Evolutionary conservation across 2,113 vertebrate genomes (phyloP).

Genomic region (Balaeniceps rex): DNA sequence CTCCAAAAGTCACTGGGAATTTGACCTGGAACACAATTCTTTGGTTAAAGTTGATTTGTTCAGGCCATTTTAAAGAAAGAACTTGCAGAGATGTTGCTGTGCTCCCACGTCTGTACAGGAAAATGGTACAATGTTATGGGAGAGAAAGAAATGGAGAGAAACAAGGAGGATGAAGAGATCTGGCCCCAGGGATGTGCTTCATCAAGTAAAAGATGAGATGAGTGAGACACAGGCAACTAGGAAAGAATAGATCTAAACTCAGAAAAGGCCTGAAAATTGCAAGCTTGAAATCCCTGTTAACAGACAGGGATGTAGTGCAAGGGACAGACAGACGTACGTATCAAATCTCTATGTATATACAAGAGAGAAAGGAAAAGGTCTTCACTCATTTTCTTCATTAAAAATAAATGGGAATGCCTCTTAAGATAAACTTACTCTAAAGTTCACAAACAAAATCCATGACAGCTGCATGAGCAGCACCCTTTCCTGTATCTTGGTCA

Average conservation of each 20-base stretch:
- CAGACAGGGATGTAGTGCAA: not conserved
- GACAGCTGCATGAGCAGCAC: not conserved
- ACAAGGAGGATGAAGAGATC: not conserved
- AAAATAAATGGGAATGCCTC: not conserved
- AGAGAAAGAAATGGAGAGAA: not conserved
- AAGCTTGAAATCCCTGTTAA: not conserved
- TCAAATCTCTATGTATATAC: not conserved
- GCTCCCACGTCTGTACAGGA: accelerated
- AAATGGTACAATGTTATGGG: not conserved
- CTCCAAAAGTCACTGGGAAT: not conserved
- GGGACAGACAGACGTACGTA: not conserved
- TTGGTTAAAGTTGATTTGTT: not conserved
- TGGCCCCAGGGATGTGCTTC: not conserved
- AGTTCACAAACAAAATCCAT: not conserved
- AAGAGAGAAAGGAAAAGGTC: not conserved
- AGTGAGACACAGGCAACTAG: not conserved
- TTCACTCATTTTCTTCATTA: not conserved
- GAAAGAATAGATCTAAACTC: not conserved
- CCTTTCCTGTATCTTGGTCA: not conserved
- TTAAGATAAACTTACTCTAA: not conserved
- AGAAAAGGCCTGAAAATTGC: not conserved
- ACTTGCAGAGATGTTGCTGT: not conserved
- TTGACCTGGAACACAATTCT: not conserved
- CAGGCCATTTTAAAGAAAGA: not conserved
- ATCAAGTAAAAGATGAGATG: not conserved